Percentiles rank a stretch among this genome's conserved stretches.
These are phyloP conservation scores for Tachuris rubrigastra DNA, from an alignment of 2,113 vertebrate species.

Conservation along the genomic window DNA sequence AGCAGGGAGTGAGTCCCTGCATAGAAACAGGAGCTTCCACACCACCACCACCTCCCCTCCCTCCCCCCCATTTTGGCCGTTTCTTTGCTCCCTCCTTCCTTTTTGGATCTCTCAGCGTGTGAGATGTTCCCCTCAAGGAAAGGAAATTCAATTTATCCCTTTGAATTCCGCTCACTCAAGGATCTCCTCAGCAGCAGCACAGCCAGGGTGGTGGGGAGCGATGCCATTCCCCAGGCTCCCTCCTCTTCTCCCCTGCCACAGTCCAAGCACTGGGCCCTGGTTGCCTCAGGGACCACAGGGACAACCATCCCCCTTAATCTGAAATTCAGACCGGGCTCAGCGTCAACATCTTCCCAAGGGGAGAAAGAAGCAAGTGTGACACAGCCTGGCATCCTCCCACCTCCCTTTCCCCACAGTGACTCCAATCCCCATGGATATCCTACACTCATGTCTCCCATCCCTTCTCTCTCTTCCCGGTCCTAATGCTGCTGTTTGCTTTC, in stretches of 20 bases:
- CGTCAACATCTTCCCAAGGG: not conserved
- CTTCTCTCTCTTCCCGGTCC: not conserved
- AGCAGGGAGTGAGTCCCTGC: rapidly evolving
- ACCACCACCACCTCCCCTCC: not conserved
- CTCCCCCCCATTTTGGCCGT: not conserved
- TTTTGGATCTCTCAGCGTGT: not conserved
- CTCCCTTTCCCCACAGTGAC: not conserved
- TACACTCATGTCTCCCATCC: rapidly evolving
- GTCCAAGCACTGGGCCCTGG: not conserved
- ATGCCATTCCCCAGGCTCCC: not conserved
- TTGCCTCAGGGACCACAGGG: not conserved
- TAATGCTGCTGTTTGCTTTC: not conserved
- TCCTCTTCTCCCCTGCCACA: rapidly evolving
- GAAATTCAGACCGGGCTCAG: not conserved
- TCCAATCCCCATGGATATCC: rapidly evolving
- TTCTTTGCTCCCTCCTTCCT: not conserved
- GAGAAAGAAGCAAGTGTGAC: not conserved
- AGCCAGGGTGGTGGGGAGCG: rapidly evolving
- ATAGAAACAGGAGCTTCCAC: not conserved
- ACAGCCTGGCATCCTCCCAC: not conserved
- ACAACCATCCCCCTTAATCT: not conserved
- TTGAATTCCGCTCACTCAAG: not conserved
- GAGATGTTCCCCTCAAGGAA: not conserved
- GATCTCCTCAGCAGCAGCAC: not conserved
- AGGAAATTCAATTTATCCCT: not conserved